Conservation (phyloP, 2,113 vertebrate genomes). For the Clarias batrachus region DNA sequence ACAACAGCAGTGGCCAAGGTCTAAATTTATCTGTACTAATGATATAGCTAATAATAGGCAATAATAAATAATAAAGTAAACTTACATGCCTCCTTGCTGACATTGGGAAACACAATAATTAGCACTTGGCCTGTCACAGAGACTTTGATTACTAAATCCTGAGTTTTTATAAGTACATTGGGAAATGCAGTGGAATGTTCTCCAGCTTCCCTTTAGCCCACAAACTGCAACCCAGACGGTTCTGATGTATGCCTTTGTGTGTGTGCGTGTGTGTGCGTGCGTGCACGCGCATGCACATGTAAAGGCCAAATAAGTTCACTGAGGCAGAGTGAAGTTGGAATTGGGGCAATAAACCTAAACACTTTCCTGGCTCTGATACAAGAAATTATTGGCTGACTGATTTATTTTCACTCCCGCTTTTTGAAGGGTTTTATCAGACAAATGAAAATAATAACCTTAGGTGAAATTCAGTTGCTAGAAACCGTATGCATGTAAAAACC, state of each 20-base stretch:
- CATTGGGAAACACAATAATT: neutral
- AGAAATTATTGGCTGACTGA: neutral
- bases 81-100: too few species aligned
- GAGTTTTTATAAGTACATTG: conserved; percentile 9
- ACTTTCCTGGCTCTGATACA: neutral
- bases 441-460: neutral
- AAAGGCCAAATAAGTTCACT: neutral
- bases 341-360: conserved; percentile 12
- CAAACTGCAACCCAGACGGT: conserved; percentile 14
- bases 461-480: neutral
- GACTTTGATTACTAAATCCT: conserved; percentile 14
- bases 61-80: neutral
- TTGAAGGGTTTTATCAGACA: neutral
- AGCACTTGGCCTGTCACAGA: neutral
- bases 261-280: conserved; percentile 12
- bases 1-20: neutral
- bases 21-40: neutral
- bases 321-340: conserved; percentile 17
- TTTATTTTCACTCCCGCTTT: neutral
- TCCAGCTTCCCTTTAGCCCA: conserved; percentile 16
- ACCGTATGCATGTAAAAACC: neutral
- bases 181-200: conserved; percentile 5
- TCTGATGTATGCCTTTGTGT: neutral
- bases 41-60: too few species aligned
- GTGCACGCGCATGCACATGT: neutral